Percentiles rank a stretch among this genome's conserved stretches.
Evolutionary conservation across 2,888 invertebrate species (phyloP).

Genomic region (Phrixothrix hirtus): DNA sequence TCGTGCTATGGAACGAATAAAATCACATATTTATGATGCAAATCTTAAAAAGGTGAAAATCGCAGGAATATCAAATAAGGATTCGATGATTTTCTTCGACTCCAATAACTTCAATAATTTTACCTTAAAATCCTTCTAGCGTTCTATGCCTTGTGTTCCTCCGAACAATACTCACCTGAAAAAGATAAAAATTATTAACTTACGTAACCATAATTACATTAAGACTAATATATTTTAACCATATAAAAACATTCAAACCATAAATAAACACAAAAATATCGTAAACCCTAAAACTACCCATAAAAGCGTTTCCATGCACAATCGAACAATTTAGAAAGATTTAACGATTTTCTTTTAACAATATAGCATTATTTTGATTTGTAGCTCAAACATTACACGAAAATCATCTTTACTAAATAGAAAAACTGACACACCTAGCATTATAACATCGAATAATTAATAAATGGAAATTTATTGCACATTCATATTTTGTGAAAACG

Average conservation of each 20-base stretch:
- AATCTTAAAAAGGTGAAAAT: conserved; percentile 1
- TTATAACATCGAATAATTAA: conserved; percentile 19
- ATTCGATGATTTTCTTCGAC: not conserved
- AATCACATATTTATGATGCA: conserved; percentile 15
- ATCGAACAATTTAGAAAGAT: not conserved
- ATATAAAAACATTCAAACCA: too few relatives aligned
- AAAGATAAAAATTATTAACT: conserved; percentile 3
- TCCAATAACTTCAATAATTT: too few relatives aligned
- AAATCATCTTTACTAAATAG: conserved; percentile 5
- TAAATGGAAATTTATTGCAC: conserved; percentile 10
- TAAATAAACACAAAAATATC: not conserved
- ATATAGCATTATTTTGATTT: conserved; percentile 1
- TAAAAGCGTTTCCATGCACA: not conserved
- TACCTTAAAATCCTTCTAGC: not conserved
- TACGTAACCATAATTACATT: not conserved
- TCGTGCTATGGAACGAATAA: conserved; percentile 10
- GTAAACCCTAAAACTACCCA: not conserved
- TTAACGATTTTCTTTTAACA: not conserved
- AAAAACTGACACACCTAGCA: conserved; percentile 6
- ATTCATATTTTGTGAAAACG: not conserved
- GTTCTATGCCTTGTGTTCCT: too few relatives aligned
- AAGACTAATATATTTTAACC: not conserved
- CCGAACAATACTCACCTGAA: conserved; percentile 14
- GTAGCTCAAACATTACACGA: not conserved
- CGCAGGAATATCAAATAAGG: not conserved